Evolutionary conservation across 2,797 vertebrate species (phyloP).

Genomic region (Champsocephalus esox): DNA sequence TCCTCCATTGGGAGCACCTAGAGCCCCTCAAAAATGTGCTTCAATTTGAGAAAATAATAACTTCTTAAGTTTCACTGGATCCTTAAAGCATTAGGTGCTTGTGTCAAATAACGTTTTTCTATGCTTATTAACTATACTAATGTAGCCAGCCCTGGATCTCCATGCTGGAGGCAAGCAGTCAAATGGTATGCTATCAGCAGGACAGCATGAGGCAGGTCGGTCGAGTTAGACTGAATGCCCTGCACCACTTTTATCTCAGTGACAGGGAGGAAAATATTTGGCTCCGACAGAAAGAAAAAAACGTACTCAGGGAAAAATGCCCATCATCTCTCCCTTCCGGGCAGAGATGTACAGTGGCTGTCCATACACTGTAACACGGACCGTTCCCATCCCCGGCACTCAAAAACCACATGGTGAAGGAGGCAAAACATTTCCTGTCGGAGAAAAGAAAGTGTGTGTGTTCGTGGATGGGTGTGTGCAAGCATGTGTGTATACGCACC

Average conservation of each 20-base stretch:
- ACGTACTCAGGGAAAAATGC: slow-evolving; percentile 39
- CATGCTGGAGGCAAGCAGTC: background rate
- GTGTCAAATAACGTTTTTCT: no score
- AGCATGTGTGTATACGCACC: slow-evolving; percentile 1
- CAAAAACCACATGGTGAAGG: slow-evolving; percentile 56
- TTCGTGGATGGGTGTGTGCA: slow-evolving; percentile 7
- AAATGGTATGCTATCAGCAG: slow-evolving; percentile 2
- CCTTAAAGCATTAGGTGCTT: no score
- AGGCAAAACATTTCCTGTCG: slow-evolving; percentile 68
- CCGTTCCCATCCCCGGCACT: slow-evolving; percentile 48
- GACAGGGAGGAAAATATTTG: slow-evolving; percentile 58
- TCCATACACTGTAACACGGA: slow-evolving; percentile 28
- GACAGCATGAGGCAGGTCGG: background rate
- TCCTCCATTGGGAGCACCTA: no score
- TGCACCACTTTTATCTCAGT: slow-evolving; percentile 49
- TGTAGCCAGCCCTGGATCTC: background rate
- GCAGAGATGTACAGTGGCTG: slow-evolving; percentile 37
- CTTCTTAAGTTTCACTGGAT: no score
- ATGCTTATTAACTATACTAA: no score
- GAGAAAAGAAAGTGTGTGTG: slow-evolving; percentile 10
- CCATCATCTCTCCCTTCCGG: slow-evolving; percentile 14
- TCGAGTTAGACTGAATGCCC: slow-evolving; percentile 23
- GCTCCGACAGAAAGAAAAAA: slow-evolving; percentile 44
- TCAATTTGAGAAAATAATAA: no score
- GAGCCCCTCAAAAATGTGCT: no score